phyloP scores from a whole-genome alignment of 2,797 vertebrate species.

The Rhinophrynus dorsalis region DNA sequence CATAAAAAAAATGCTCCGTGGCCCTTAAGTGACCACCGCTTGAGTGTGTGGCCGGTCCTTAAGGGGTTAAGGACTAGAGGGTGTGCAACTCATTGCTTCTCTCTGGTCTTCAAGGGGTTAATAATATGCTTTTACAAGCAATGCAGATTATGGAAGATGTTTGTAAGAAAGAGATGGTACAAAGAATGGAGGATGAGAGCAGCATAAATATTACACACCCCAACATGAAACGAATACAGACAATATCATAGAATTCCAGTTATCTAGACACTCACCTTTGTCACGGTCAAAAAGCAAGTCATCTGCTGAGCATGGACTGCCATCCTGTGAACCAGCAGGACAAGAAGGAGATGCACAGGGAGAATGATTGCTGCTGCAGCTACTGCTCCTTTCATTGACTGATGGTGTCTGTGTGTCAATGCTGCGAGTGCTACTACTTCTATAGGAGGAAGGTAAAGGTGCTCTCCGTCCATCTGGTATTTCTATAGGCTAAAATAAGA shows the following conservation, averaged over 20 bases:
- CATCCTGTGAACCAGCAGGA: constrained; percentile 82
- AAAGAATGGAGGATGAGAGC: constrained; percentile 67
- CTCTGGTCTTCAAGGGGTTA: too few relatives aligned
- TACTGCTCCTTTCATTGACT: constrained; percentile 85
- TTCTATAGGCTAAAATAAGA: constrained; percentile 77
- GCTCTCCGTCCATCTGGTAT: constrained; percentile 88
- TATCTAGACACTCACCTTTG: constrained; percentile 77
- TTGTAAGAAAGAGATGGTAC: constrained; percentile 63
- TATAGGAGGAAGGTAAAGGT: constrained; percentile 83
- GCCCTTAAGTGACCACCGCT: too few relatives aligned
- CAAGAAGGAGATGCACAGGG: constrained; percentile 78
- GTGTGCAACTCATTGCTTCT: too few relatives aligned
- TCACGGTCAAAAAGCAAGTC: constrained; percentile 88
- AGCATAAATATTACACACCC: constrained; percentile 60
- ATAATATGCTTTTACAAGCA: constrained; percentile 38
- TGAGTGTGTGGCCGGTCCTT: too few relatives aligned
- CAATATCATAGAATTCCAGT: constrained; percentile 59
- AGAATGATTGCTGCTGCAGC: constrained; percentile 84
- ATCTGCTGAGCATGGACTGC: constrained; percentile 88
- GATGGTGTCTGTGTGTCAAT: constrained; percentile 91
- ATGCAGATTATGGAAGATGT: constrained; percentile 81
- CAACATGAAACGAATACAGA: constrained; percentile 31
- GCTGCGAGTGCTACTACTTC: constrained; percentile 78
- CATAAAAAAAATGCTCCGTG: too few relatives aligned
- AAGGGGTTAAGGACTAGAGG: too few relatives aligned